Percentiles rank a stretch among this genome's conserved stretches.
phyloP scores from a whole-genome alignment of 2,888 invertebrate genomes.

The Opisthograptis luteolata region DNA sequence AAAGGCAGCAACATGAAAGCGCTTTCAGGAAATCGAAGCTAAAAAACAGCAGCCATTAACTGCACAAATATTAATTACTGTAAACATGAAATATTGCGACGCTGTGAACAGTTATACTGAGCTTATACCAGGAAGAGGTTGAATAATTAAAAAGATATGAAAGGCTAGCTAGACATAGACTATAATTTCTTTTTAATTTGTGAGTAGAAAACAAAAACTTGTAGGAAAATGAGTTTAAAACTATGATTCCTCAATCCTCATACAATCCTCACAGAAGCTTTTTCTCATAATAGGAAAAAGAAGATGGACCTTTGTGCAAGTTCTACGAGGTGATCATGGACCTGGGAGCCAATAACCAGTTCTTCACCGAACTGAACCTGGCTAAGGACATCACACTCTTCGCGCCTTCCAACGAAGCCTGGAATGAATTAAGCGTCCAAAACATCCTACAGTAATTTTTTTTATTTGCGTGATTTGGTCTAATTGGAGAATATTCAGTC shows the following conservation, averaged over 20 bases:
- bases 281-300: conserved; percentile 65
- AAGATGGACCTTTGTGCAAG: conserved; percentile 88
- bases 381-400: conserved; percentile 92
- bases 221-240: too few relatives aligned
- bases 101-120: conserved; percentile 1
- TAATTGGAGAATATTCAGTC: too few relatives aligned
- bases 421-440: conserved; percentile 89
- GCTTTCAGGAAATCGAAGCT: conserved; percentile 31
- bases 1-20: conserved; percentile 32
- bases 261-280: not conserved
- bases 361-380: conserved; percentile 88
- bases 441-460: conserved; percentile 84
- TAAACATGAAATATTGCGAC: conserved; percentile 13
- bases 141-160: too few relatives aligned
- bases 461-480: too few relatives aligned
- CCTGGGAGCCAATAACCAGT: conserved; percentile 87
- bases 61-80: conserved; percentile 37
- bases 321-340: conserved; percentile 93
- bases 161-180: too few relatives aligned
- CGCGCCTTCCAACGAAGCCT: conserved; percentile 95
- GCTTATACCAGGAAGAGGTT: not conserved
- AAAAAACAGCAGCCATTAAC: conserved; percentile 38
- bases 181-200: too few relatives aligned
- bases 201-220: too few relatives aligned
- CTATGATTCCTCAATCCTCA: too few relatives aligned